These are phyloP conservation scores for Athalia cordata DNA, from an alignment of 2,888 invertebrate species.

Conservation along the genomic window DNA sequence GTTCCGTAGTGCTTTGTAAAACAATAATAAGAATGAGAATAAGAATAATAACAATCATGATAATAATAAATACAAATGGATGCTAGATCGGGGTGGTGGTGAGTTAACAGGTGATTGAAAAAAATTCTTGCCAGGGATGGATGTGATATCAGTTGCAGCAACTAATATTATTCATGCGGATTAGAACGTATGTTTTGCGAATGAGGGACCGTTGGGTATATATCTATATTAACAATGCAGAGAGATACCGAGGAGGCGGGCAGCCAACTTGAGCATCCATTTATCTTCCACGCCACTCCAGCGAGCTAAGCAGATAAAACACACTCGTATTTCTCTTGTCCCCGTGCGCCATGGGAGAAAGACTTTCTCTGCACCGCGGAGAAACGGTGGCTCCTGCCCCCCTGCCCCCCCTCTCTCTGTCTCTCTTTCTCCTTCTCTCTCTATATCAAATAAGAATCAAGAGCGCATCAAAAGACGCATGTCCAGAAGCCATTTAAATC, in stretches of 20 bases:
- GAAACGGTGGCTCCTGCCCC: slow-evolving; percentile 2
- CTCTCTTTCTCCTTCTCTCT: neutral
- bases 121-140: too few relatives aligned
- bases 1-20: too few relatives aligned
- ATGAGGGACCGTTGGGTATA: slow-evolving; percentile 38
- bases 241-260: slow-evolving; percentile 44
- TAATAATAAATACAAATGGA: too few relatives aligned
- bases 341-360: neutral
- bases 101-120: too few relatives aligned
- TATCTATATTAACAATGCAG: slow-evolving; percentile 59
- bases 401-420: neutral
- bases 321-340: slow-evolving; percentile 32
- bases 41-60: too few relatives aligned
- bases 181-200: neutral
- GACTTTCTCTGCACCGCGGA: slow-evolving; percentile 1
- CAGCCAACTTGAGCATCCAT: slow-evolving; percentile 56
- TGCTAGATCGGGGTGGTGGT: too few relatives aligned
- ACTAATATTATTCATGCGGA: too few relatives aligned
- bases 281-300: slow-evolving; percentile 54
- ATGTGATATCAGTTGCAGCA: too few relatives aligned
- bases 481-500: slow-evolving; percentile 5
- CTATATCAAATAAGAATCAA: slow-evolving; percentile 35
- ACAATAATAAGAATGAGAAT: too few relatives aligned
- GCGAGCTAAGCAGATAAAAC: slow-evolving; percentile 45
- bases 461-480: slow-evolving; percentile 34